phyloP scores from a whole-genome alignment of 2,797 vertebrate genomes.

The Protonibea diacanthus region DNA sequence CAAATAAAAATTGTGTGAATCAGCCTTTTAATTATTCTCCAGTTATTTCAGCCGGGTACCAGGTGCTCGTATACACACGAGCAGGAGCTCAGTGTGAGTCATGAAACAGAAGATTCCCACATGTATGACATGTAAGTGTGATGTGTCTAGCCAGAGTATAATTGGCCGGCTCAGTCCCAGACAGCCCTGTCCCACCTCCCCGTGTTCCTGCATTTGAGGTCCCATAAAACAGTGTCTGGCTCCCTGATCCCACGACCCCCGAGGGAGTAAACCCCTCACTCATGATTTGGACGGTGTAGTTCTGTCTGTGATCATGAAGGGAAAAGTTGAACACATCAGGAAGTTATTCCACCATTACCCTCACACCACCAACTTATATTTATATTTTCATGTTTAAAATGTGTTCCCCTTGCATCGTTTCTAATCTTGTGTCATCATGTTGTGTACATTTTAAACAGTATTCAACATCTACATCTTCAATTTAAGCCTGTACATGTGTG shows the following conservation, averaged over 20 bases:
- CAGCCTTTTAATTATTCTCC: neutral
- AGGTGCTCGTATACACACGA: slow-evolving; percentile 9
- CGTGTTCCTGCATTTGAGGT: slow-evolving; percentile 69
- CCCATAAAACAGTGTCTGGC: slow-evolving; percentile 83
- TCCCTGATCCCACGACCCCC: slow-evolving; percentile 77
- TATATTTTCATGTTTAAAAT: slow-evolving; percentile 6
- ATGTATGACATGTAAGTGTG: slow-evolving; percentile 56
- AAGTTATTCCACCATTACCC: slow-evolving; percentile 4
- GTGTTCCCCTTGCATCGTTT: neutral
- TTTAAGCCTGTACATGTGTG: neutral
- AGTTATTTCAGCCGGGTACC: neutral
- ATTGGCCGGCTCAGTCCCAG: slow-evolving; percentile 81
- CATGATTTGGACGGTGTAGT: slow-evolving; percentile 55
- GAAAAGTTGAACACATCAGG: slow-evolving; percentile 29
- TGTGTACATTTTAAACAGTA: neutral
- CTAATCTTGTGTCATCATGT: neutral
- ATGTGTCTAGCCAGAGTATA: slow-evolving; percentile 83
- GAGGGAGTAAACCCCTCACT: slow-evolving; percentile 72
- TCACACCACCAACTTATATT: neutral
- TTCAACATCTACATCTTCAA: neutral
- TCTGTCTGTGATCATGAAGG: slow-evolving; percentile 51
- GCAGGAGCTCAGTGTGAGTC: slow-evolving; percentile 35
- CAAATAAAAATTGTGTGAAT: neutral
- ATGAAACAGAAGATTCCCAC: slow-evolving; percentile 62
- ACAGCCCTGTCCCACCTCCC: slow-evolving; percentile 73